Conservation (phyloP, 1,140 invertebrate genomes). For the Brachionus rubens region DNA sequence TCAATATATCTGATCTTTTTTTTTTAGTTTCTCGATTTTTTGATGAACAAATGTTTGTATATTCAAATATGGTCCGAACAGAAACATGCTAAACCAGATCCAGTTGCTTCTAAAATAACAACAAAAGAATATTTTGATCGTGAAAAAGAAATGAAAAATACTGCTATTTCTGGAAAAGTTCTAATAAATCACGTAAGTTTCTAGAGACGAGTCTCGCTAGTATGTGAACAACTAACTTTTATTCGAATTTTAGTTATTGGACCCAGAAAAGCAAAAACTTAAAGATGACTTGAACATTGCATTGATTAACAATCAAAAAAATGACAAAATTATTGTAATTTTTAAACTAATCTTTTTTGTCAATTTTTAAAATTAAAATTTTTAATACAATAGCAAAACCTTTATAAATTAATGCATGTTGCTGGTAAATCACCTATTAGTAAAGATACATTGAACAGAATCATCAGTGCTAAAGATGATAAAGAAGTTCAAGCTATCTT, state of each 20-base stretch:
- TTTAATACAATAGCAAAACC: neutral
- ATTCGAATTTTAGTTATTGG: neutral
- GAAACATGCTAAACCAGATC: slow-evolving; percentile 42
- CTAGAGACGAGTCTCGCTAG: too few relatives aligned
- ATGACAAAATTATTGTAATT: neutral
- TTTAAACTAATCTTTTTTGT: neutral
- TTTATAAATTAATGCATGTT: slow-evolving; percentile 14
- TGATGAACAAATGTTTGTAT: slow-evolving; percentile 27
- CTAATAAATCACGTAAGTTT: slow-evolving; percentile 7
- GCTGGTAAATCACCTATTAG: slow-evolving; percentile 20
- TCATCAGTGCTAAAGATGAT: slow-evolving; percentile 30
- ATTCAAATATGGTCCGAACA: slow-evolving; percentile 47
- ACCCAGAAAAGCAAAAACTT: slow-evolving; percentile 43
- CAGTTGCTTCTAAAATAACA: neutral
- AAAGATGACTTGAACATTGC: slow-evolving; percentile 39
- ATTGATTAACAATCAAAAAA: slow-evolving; percentile 11
- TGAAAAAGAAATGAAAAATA: slow-evolving; percentile 35
- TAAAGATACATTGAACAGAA: neutral
- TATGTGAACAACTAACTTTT: neutral
- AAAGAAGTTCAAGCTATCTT: neutral
- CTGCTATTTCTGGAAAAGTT: neutral
- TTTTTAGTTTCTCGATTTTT: slow-evolving; percentile 35
- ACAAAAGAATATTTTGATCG: slow-evolving; percentile 24
- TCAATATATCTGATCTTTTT: neutral
- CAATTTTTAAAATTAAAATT: neutral